A percentile compares a stretch with the other conserved stretches of the same genome.
Evolutionary conservation across 2,888 invertebrate genomes (phyloP).

Genomic region (Ophion slaviceki): DNA sequence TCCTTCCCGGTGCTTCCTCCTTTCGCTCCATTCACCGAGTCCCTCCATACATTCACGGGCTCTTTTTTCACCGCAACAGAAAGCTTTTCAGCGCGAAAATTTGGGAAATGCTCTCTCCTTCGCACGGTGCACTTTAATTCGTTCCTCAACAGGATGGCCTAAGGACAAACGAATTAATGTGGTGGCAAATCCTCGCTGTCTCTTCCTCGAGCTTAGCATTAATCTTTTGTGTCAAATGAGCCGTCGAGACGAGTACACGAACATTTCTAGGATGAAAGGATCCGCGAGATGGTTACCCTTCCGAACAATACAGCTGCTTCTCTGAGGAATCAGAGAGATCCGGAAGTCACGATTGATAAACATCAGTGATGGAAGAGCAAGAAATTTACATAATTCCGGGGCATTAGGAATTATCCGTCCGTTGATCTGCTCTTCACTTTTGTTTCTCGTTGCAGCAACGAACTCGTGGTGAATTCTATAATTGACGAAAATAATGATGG

Average conservation of each 20-base stretch:
- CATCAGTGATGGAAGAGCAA: neutral
- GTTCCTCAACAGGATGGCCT: neutral
- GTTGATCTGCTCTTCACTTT: neutral
- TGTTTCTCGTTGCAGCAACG: neutral
- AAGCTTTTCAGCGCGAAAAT: constrained; percentile 25
- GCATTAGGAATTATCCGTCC: neutral
- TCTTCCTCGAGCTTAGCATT: neutral
- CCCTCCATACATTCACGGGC: constrained; percentile 9
- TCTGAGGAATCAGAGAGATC: neutral
- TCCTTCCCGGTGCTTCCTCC: constrained; percentile 2
- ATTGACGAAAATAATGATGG: neutral
- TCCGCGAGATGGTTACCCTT: neutral
- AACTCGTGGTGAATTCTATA: neutral
- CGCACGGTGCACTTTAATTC: neutral
- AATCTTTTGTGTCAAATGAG: neutral
- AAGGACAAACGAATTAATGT: neutral
- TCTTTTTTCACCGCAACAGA: neutral
- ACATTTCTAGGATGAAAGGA: neutral
- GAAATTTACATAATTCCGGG: neutral
- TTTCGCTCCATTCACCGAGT: constrained; percentile 6
- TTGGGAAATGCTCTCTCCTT: constrained; percentile 19
- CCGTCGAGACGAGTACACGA: neutral
- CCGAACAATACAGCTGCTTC: neutral
- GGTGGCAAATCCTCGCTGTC: neutral
- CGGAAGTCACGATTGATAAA: neutral